phyloP scores from a whole-genome alignment of 2,797 vertebrate genomes.

The Babyrousa celebensis region DNA sequence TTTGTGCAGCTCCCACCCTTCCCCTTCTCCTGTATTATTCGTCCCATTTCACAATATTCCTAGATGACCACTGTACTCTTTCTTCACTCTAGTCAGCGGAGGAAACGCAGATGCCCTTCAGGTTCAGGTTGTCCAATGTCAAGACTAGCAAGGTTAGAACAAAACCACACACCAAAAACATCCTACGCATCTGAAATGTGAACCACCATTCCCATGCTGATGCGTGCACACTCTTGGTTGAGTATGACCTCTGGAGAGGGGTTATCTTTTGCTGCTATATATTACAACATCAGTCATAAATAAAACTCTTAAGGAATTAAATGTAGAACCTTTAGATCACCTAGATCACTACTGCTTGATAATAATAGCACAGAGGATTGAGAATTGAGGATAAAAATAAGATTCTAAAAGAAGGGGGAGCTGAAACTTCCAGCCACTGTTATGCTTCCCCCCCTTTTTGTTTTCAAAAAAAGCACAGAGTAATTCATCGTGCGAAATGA shows the following conservation, averaged over 20 bases:
- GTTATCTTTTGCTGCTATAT: background rate
- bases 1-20: background rate
- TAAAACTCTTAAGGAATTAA: slow-evolving; percentile 20
- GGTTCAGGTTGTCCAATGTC: background rate
- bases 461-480: background rate
- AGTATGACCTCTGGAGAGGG: background rate
- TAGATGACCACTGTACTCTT: background rate
- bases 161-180: background rate
- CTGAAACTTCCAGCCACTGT: background rate
- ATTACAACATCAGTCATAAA: background rate
- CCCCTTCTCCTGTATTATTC: background rate
- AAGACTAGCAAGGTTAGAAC: background rate
- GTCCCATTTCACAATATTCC: background rate
- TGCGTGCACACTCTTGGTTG: background rate
- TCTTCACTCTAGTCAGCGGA: background rate
- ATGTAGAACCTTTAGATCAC: slow-evolving; percentile 10
- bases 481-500: slow-evolving; percentile 46
- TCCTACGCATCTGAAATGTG: background rate
- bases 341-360: background rate
- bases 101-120: background rate
- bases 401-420: slow-evolving; percentile 39
- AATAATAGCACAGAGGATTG: background rate
- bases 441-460: slow-evolving; percentile 56
- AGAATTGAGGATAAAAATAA: slow-evolving; percentile 62
- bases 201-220: background rate